Base-by-base conservation (phyloP, 92 coral and sea anemone genomes). In the Paragorgia papillata region DNA sequence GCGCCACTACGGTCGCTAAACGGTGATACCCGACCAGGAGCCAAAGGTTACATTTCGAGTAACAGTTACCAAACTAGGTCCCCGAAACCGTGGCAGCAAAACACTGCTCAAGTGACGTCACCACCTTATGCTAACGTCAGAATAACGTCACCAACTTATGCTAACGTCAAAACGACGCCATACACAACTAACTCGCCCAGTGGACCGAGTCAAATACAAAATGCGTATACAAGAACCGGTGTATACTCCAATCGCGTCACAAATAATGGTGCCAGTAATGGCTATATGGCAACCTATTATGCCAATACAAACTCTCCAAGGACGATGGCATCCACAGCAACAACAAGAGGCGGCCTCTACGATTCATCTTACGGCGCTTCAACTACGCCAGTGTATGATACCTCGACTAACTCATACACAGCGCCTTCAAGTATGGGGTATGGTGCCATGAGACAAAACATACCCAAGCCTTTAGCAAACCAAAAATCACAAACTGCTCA, bases 81-180 rank as follows among this genome's bases (percentile, higher is more conserved):
- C 54, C 33, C 40, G 29, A 21, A 41, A 22, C 22, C 57, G 31
- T 46, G 22, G 58, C 54, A 21, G 75, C 3, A 22, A 68, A 68
- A 14, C 10, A 46, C 37, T 37, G n/a, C 19, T n/a, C 75, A 27
- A 18, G 48, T 68, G 59, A 68, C 75, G 75, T 44, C 75, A 49
- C 2, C 41, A 37, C 4, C 4, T 37, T 37, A 37, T 0, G 24
- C 58, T 46, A 59, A 68, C 75, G 75, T 68, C 75, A 68, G 40
- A 46, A 22, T 31, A 17, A 33, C 61, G 63, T n/a, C 75, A 49
- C 2, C 41, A 37, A 37, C 4, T 37, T 37, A 37, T 0, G 24
- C 58, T 46, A 59, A 68, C 75, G 75, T 68, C 75, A 68, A 25
- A 46, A 22, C 62, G 33, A 33, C 61, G 63, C 20, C 78, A 33